Evolutionary conservation across 2,797 vertebrate genomes (phyloP).

Genomic region (Momotus momota): DNA sequence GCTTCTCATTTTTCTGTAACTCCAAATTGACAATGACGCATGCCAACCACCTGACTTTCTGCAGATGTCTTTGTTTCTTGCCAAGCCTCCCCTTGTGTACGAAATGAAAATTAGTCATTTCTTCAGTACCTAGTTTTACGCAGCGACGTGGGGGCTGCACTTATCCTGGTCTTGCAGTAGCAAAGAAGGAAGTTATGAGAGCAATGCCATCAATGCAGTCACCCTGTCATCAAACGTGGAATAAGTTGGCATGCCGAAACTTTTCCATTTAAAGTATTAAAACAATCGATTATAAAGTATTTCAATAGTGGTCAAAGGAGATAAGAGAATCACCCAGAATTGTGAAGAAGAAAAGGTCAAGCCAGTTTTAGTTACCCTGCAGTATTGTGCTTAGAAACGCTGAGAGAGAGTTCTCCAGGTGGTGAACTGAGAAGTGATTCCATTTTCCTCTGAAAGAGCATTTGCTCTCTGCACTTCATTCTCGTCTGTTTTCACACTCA

Average conservation of each 20-base stretch:
- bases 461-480: not conserved
- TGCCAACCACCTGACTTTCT: not conserved
- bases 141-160: not conserved
- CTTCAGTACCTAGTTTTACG: not conserved
- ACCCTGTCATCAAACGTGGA: not conserved
- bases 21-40: not conserved
- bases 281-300: not conserved
- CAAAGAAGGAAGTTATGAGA: not conserved
- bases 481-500: conserved; percentile 14
- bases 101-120: not conserved
- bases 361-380: not conserved
- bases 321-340: not conserved
- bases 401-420: not conserved
- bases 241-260: not conserved
- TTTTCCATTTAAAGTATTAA: not conserved
- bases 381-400: not conserved
- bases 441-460: not conserved
- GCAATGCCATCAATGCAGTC: not conserved
- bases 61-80: not conserved
- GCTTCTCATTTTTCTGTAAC: not conserved
- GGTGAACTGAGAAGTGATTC: not conserved
- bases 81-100: not conserved
- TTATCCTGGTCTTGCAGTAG: not conserved
- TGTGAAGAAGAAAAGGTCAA: not conserved
- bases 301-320: not conserved